phyloP scores from a whole-genome alignment of 2,888 invertebrate genomes.

The Thecocarcelia acutangulata region DNA sequence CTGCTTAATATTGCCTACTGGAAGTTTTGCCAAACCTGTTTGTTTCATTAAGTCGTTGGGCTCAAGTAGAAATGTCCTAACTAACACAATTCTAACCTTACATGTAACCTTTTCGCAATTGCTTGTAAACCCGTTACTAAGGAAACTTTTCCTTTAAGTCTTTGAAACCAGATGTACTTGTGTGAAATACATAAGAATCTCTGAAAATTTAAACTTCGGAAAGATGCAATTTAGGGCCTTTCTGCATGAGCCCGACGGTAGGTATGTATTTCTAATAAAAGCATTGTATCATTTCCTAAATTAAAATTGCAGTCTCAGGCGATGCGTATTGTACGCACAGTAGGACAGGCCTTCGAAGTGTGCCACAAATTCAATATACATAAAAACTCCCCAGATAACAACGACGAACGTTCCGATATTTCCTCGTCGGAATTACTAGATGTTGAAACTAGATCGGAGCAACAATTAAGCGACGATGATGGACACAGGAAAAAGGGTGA shows the following conservation, averaged over 20 bases:
- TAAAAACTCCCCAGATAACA: slow-evolving; percentile 82
- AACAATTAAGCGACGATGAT: slow-evolving; percentile 82
- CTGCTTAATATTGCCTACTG: neutral
- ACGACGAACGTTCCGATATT: slow-evolving; percentile 81
- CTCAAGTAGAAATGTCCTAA: too few relatives aligned
- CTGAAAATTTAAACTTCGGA: too few relatives aligned
- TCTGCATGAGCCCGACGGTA: too few relatives aligned
- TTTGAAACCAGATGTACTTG: neutral
- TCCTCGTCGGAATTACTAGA: slow-evolving; percentile 81
- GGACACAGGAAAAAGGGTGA: slow-evolving; percentile 83
- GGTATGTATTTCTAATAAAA: too few relatives aligned
- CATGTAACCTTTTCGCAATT: too few relatives aligned
- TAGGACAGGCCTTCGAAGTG: slow-evolving; percentile 99
- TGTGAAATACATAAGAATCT: too few relatives aligned
- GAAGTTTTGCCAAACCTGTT: slow-evolving; percentile 8
- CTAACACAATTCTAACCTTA: too few relatives aligned
- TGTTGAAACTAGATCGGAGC: slow-evolving; percentile 80
- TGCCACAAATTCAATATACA: slow-evolving; percentile 96
- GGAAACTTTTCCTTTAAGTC: too few relatives aligned
- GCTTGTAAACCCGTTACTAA: too few relatives aligned
- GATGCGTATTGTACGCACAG: slow-evolving; percentile 98
- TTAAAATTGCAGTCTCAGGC: slow-evolving; percentile 92
- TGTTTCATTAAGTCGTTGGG: too few relatives aligned
- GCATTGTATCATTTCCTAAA: neutral
- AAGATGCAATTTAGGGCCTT: too few relatives aligned